A percentile compares a stretch with the other conserved stretches of the same genome.
Conservation (phyloP, 2,888 invertebrate genomes). For the Drosophila atripex region DNA sequence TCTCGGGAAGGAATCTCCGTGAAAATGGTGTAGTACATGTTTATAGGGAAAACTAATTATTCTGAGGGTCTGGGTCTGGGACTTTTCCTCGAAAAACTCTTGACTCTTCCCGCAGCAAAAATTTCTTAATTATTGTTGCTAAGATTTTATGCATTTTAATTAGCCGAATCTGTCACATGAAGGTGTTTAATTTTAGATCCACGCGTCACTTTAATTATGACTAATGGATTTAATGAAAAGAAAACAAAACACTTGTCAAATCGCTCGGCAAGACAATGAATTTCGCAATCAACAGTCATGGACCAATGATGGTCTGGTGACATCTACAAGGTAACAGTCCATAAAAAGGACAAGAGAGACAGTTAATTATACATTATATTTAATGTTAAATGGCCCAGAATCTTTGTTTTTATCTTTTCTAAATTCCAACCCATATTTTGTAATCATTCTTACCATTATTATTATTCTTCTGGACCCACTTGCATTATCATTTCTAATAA, state of each 20-base stretch:
- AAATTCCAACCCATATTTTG: background rate
- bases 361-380: too few relatives aligned
- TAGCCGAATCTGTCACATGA: conserved; percentile 56
- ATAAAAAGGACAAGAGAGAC: background rate
- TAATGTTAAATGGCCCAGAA: background rate
- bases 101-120: background rate
- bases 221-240: conserved; percentile 48
- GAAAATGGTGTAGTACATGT: conserved; percentile 17
- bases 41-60: conserved; percentile 23
- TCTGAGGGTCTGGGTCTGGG: conserved; percentile 2
- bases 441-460: background rate
- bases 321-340: conserved; percentile 24
- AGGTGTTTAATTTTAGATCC: conserved; percentile 65
- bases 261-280: conserved; percentile 57
- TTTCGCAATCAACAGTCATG: conserved; percentile 30
- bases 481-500: conserved; percentile 2
- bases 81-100: background rate
- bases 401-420: background rate
- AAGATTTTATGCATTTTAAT: conserved; percentile 56
- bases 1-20: conserved; percentile 16
- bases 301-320: conserved; percentile 20
- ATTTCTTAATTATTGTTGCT: conserved; percentile 49
- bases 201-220: conserved; percentile 70
- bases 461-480: conserved; percentile 6
- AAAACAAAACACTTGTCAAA: conserved; percentile 52